Evolutionary conservation across 2,888 invertebrate genomes (phyloP).

Genomic region (Drosophila suboccidentalis): DNA sequence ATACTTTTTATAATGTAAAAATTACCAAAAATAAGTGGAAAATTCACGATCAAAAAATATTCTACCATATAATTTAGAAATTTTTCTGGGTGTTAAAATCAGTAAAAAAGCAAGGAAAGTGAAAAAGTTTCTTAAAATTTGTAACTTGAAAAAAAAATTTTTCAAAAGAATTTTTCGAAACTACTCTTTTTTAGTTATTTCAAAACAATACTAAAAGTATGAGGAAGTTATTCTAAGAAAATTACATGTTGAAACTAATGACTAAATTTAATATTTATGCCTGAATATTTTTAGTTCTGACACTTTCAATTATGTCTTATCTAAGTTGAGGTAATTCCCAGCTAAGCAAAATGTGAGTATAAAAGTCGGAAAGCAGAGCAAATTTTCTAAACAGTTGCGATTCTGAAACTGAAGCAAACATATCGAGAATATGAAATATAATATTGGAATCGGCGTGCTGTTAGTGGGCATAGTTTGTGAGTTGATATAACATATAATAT

Average conservation of each 20-base stretch:
- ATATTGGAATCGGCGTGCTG: neutral
- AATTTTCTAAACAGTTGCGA: conserved; percentile 3
- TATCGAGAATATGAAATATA: neutral
- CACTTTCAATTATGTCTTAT: conserved; percentile 43
- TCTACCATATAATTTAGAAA: no score
- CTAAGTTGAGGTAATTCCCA: conserved; percentile 2
- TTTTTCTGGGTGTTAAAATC: no score
- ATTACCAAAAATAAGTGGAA: no score
- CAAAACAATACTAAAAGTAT: conserved; percentile 6
- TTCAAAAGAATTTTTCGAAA: neutral
- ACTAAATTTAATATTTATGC: neutral
- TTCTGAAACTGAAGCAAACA: conserved; percentile 1
- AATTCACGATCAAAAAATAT: no score
- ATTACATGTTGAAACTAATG: conserved; percentile 1
- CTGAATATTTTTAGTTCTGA: conserved; percentile 21
- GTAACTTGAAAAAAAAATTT: no score
- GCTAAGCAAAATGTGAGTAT: conserved; percentile 6
- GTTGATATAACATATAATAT: neutral
- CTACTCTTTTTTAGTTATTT: neutral
- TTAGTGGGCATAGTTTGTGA: conserved; percentile 24
- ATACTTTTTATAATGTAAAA: no score
- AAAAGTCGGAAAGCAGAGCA: conserved; percentile 10
- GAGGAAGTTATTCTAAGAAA: conserved; percentile 4
- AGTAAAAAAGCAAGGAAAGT: no score
- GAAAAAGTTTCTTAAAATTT: no score